Base-by-base conservation (phyloP, 1,140 invertebrate species). In the Agraylea sexmaculata region DNA sequence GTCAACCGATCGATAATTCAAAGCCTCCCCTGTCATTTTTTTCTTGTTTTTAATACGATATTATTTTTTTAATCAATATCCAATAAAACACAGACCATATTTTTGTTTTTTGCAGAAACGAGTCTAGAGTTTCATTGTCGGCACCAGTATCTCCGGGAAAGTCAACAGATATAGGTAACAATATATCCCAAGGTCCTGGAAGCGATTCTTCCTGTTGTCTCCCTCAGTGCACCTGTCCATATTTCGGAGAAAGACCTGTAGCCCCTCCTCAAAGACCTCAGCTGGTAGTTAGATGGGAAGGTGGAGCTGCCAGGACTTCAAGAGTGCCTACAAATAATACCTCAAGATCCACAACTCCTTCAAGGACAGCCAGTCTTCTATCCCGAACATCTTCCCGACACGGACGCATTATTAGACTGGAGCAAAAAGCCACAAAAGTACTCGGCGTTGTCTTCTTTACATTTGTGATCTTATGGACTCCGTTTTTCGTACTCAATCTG, bases 341-440 rank as follows among this genome's bases (percentile, higher is more conserved):
- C 18, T 12, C 23, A 27, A 7, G 7, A 27, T 7, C 33, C 6
- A 32, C 40, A 3, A 29, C 40, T 22, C 40, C 40, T 53, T 74
- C 75, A 0, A 66, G 80, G 27, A 82, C 80, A 42, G 82, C 80
- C n/a, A 83, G 78, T 56, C 78, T 86, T 1, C 77, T 85, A 12
- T 85, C 80, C 10, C 60, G 80, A 17, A 86, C 81, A 46, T 83
- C 82, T 1, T 83, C 82, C 3, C 66, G 83, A 0, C 83, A 88
- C 51, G 83, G 84, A 0, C 62, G 83, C 16, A 87, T 86, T 41
- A 76, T 89, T 31, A 66, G 81, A 1, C 60, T 87, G 21, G 89
- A 94, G 56, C 87, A 91, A 53, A 93, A 93, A 57, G 89, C 89
- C 0, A 92, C 87, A n/a, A 90, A 92, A 64, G 88, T 92, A 1